These are phyloP conservation scores for Drosophila sordidula DNA, from an alignment of 2,888 invertebrate genomes.

Conservation along the genomic window DNA sequence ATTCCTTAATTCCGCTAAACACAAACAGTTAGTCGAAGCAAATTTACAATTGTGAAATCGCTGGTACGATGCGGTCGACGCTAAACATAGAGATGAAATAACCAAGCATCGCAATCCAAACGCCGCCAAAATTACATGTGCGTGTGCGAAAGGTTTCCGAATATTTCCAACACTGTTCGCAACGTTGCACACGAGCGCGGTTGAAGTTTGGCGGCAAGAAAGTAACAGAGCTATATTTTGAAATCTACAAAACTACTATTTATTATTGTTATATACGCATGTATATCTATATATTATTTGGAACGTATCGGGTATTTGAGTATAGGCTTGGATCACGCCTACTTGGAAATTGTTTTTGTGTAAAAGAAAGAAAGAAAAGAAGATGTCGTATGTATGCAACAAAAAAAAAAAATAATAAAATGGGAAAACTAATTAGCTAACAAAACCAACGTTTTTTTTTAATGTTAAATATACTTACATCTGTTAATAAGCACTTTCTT, in stretches of 20 bases:
- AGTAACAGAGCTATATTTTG: not conserved
- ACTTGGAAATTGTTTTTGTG: no score
- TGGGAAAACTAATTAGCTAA: no score
- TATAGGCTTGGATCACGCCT: no score
- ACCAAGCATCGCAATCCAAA: constrained; percentile 11
- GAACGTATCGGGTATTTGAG: not conserved
- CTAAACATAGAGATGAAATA: constrained; percentile 56
- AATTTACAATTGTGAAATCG: constrained; percentile 1
- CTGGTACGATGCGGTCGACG: constrained; percentile 3
- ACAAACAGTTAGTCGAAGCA: not conserved
- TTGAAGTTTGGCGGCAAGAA: constrained; percentile 17
- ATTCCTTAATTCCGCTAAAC: not conserved
- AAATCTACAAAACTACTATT: not conserved
- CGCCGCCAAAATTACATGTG: constrained; percentile 54
- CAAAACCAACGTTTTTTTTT: no score
- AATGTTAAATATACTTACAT: no score
- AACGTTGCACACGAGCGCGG: constrained; percentile 7
- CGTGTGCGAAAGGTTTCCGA: constrained; percentile 15
- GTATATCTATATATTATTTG: not conserved
- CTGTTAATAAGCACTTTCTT: no score
- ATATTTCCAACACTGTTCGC: constrained; percentile 22
- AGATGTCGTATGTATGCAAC: no score
- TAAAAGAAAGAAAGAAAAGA: no score
- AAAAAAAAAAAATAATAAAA: no score
- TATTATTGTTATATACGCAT: not conserved